Conservation (phyloP, 2,113 vertebrate genomes). For the Lipophrys pholis region DNA sequence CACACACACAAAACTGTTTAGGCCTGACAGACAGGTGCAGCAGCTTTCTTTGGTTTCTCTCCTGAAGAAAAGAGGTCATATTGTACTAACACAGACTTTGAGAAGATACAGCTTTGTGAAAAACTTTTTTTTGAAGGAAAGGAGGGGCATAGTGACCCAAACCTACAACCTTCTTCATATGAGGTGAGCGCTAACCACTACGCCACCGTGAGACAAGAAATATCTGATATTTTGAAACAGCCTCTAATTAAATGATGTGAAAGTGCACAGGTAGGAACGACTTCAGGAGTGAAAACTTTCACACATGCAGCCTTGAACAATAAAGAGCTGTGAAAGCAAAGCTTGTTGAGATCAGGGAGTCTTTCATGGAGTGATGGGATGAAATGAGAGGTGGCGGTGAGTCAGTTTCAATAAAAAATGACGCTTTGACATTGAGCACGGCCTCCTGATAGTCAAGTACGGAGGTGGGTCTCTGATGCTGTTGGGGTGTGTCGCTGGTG, state of each 20-base stretch:
- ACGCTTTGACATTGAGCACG: not conserved
- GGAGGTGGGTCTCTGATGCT: not conserved
- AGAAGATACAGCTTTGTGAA: no score
- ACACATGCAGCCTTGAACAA: not conserved
- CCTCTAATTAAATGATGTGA: no score
- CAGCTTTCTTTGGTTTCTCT: not conserved
- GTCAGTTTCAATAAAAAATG: not conserved
- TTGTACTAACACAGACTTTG: no score
- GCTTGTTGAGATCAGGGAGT: not conserved
- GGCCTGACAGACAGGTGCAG: not conserved
- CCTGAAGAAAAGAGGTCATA: not conserved
- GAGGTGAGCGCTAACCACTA: no score
- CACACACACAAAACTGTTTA: conserved; percentile 32
- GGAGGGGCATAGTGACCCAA: no score
- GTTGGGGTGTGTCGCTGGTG: not conserved
- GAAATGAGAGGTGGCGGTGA: not conserved
- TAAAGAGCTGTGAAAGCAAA: not conserved
- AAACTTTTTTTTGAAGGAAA: no score
- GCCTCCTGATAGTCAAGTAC: not conserved
- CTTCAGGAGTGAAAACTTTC: not conserved
- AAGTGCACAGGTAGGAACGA: not conserved
- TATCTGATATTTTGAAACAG: no score
- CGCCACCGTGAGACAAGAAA: no score
- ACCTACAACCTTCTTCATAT: no score
- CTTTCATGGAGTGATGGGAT: not conserved